Evolutionary conservation across 2,113 vertebrate species (phyloP).

Genomic region (Patagioenas fasciata): DNA sequence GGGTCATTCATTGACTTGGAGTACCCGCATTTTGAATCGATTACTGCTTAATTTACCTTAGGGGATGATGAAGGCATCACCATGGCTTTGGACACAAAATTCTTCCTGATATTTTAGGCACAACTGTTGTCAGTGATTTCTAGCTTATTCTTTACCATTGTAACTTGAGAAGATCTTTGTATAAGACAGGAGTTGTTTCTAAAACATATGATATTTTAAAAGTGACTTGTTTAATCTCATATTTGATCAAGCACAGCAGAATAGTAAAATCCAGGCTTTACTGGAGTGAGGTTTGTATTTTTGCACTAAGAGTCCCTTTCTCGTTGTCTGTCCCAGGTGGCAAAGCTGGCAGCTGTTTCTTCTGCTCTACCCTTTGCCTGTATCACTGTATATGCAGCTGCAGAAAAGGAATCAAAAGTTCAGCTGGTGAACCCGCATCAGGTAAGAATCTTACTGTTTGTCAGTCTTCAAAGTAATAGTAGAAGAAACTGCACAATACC

Average conservation of each 20-base stretch:
- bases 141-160: not conserved
- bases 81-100: not conserved
- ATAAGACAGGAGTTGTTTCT: not conserved
- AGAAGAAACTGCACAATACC: not conserved
- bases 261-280: not conserved
- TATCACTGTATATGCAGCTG: slow-evolving; percentile 72
- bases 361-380: slow-evolving; percentile 78
- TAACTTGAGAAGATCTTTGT: not conserved
- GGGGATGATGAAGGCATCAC: not conserved
- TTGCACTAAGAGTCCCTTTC: not conserved
- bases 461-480: not conserved
- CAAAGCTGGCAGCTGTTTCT: slow-evolving; percentile 78
- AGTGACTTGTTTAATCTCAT: not conserved
- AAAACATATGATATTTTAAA: not conserved
- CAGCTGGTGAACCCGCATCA: slow-evolving; percentile 71
- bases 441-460: slow-evolving; percentile 65
- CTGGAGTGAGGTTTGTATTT: not conserved
- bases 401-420: slow-evolving; percentile 62
- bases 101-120: not conserved
- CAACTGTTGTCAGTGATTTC: not conserved
- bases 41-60: not conserved
- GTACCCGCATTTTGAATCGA: not conserved
- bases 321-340: slow-evolving; percentile 71
- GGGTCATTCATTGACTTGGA: not conserved
- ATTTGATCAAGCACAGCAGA: not conserved